Base-by-base conservation (phyloP, 23 tunicate species). In the Ascidia mentula region DNA sequence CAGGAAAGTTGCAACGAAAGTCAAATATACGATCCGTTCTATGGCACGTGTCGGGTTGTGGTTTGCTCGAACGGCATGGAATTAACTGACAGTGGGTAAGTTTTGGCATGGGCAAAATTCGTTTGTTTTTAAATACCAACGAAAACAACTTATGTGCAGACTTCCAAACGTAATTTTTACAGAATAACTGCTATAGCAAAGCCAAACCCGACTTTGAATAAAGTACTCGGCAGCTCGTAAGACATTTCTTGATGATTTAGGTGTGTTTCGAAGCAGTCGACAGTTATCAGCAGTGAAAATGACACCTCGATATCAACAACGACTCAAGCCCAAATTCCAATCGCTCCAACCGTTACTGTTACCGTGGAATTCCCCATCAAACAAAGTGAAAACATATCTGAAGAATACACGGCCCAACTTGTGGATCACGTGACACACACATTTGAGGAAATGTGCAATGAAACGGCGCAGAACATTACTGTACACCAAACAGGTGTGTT, bases 1-100 rank as follows among this genome's bases (percentile, higher is more conserved):
- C 71, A 73, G 46, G 37, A 73, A 24, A 40, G 20, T 46, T 93
- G 98, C 65, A 34, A 46, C 31, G 30, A 39, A 7, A 91, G 82
- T 38, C 86, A 93, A 69, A 76, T 93, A 6, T 93, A 93, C 81
- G 98, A 93, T 77, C 98, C 98, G 6, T 88, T 93, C 45, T 77
- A 69, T 31, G 92, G 89, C 12, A 24, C 38, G 24, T 93, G 98
- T 59, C 45, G 98, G 34, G 46, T 77, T 39, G 90, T 93, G 38
- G 22, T 84, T 13, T 93, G 98, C 59, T 31, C 72, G 18, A 8
- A 72, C 13, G 89, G 73, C 60, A 61, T 84, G 72, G 40, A 38
- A 1, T 88, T 40, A 31, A 80, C 83, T 6, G 84, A 76, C 35
- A 31, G 40, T 0, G 83, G 84, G 98, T 93, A 69, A 82, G 81